Evolutionary conservation across 2,888 invertebrate genomes (phyloP).

Genomic region (Hyposoter dolosus): DNA sequence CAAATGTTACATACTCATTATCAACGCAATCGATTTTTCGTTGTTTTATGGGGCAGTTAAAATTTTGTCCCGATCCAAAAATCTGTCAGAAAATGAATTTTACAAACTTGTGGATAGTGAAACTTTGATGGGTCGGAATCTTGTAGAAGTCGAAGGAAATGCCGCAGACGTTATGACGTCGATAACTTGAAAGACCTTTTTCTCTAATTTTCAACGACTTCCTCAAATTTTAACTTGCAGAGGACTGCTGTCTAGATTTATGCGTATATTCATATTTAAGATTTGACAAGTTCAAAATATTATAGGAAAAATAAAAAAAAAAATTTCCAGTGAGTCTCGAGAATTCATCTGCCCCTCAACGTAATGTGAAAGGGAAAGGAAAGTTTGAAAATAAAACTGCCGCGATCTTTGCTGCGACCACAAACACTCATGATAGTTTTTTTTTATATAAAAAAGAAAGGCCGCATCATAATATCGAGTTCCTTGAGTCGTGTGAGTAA

Average conservation of each 20-base stretch:
- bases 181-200: not conserved
- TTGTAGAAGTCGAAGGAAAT: not conserved
- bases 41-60: no score
- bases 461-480: constrained; percentile 33
- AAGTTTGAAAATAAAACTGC: constrained; percentile 25
- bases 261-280: not conserved
- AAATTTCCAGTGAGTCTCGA: constrained; percentile 3
- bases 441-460: constrained; percentile 6
- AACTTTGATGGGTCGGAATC: not conserved
- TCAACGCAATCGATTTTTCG: not conserved
- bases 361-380: constrained; percentile 15
- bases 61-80: not conserved
- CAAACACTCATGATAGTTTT: constrained; percentile 6
- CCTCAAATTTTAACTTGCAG: not conserved
- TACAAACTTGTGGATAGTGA: not conserved
- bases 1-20: not conserved
- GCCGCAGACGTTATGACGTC: not conserved
- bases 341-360: not conserved
- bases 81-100: not conserved
- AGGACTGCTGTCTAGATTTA: not conserved
- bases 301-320: not conserved
- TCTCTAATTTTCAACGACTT: not conserved
- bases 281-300: not conserved
- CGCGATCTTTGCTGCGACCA: constrained; percentile 39
- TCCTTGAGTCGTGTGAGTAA: constrained; percentile 23